These are phyloP conservation scores for Epinotia brunnichana DNA, from an alignment of 2,888 invertebrate genomes.

Conservation along the genomic window DNA sequence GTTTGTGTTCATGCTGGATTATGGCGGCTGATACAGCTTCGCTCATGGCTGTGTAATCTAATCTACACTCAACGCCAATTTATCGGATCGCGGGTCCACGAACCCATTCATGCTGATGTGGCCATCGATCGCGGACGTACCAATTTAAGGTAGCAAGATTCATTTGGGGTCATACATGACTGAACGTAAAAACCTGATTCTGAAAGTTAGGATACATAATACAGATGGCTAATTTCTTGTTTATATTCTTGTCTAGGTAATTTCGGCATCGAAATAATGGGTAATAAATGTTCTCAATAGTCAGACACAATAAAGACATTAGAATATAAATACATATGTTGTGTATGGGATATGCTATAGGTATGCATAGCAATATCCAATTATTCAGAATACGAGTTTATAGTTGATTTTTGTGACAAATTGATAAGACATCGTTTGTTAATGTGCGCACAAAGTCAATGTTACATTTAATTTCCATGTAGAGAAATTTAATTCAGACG, in stretches of 20 bases:
- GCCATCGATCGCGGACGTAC: conserved; percentile 14
- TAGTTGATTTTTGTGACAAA: too few species aligned
- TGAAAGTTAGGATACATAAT: not conserved
- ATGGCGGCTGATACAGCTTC: not conserved
- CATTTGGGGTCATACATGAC: not conserved
- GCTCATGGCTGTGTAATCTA: not conserved
- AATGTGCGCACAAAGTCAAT: too few species aligned
- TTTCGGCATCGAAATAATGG: not conserved
- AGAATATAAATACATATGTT: not conserved
- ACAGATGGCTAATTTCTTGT: not conserved
- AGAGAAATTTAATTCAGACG: not conserved
- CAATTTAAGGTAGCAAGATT: conserved; percentile 6
- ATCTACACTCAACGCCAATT: not conserved
- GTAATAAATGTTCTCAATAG: not conserved
- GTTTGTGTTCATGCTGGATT: too few species aligned
- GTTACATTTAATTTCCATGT: not conserved
- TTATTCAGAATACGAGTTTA: too few species aligned
- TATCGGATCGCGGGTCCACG: conserved; percentile 1
- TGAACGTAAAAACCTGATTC: not conserved
- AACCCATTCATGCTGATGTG: conserved; percentile 4
- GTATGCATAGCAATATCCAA: too few species aligned
- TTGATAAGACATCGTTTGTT: too few species aligned
- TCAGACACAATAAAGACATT: not conserved
- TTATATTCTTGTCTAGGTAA: not conserved
- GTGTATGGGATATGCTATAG: not conserved